Base-by-base conservation (phyloP, 1,140 invertebrate species). In the Halyomorpha halys region DNA sequence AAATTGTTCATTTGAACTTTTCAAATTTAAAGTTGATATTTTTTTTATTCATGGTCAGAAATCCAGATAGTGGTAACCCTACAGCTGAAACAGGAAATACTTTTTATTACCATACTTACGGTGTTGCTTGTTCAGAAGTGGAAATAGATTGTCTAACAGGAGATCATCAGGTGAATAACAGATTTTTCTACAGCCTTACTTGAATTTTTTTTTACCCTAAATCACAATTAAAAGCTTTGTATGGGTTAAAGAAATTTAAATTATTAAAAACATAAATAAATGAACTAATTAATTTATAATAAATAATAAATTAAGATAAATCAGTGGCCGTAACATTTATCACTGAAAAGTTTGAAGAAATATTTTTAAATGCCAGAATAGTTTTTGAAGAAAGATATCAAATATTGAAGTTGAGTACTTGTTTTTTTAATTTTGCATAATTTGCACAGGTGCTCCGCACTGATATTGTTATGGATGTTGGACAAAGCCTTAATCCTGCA, bases 381-480 rank as follows among this genome's bases (percentile, higher is more conserved):
- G n/a, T n/a, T n/a, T n/a, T n/a, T n/a, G n/a, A n/a, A n/a, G n/a
- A n/a, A n/a, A n/a, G n/a, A n/a, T n/a, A n/a, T n/a, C n/a, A n/a
- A n/a, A n/a, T n/a, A n/a, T n/a, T n/a, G n/a, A n/a, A n/a, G n/a
- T n/a, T n/a, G n/a, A n/a, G n/a, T n/a, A 47, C 18, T 47, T 47
- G 14, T 47, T 47, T n/a, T n/a, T 47, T 47, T 3, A 13, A 47
- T 4, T 16, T 16, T 47, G 19, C 21, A 56, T 23, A 56, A 23
- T 23, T 56, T 56, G n/a, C 27, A 56, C 69, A 86, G 85, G 85
- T 96, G 9, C 72, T 93, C 49, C 81, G 86, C 72, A 90, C 89
- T 2, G 90, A 97, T 71, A 97, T 97, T 69, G 91, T 97, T 0
- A 97, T 97, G 94, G 94, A 97, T 76, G 79, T 97, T 60, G 89